Conservation (phyloP, 2,888 invertebrate species). For the Penaeus monodon region DNA sequence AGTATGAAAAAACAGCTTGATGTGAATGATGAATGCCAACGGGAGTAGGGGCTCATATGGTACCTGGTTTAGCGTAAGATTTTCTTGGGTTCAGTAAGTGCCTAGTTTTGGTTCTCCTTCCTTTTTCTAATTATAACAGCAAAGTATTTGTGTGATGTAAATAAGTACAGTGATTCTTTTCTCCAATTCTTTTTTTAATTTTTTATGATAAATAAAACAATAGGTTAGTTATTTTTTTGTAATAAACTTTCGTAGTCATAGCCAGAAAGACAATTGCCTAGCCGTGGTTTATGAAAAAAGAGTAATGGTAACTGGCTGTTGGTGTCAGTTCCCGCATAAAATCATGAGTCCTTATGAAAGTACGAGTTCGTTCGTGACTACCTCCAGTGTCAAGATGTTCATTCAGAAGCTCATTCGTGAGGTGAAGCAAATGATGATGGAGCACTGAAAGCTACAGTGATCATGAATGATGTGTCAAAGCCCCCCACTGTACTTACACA, state of each 20-base stretch:
- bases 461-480: constrained; percentile 25
- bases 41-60: constrained; percentile 56
- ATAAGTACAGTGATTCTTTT: constrained; percentile 49
- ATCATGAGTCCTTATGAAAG: constrained; percentile 11
- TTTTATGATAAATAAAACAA: constrained; percentile 45
- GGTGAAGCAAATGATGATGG: constrained; percentile 41
- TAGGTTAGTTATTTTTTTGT: constrained; percentile 55
- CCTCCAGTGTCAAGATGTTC: constrained; percentile 59
- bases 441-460: constrained; percentile 38
- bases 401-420: constrained; percentile 52
- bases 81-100: constrained; percentile 63
- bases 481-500: constrained; percentile 7
- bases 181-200: constrained; percentile 44
- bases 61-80: constrained; percentile 63
- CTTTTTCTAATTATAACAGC: constrained; percentile 43
- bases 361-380: constrained; percentile 53
- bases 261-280: constrained; percentile 58
- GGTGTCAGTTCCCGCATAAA: constrained; percentile 34
- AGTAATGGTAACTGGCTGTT: constrained; percentile 26
- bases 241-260: constrained; percentile 58
- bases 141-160: constrained; percentile 56
- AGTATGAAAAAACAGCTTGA: not conserved
- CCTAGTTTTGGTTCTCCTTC: constrained; percentile 50
- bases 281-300: constrained; percentile 36
- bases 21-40: constrained; percentile 39